Conservation (phyloP, 2,113 vertebrate genomes). For the Ursus arctos region DNA sequence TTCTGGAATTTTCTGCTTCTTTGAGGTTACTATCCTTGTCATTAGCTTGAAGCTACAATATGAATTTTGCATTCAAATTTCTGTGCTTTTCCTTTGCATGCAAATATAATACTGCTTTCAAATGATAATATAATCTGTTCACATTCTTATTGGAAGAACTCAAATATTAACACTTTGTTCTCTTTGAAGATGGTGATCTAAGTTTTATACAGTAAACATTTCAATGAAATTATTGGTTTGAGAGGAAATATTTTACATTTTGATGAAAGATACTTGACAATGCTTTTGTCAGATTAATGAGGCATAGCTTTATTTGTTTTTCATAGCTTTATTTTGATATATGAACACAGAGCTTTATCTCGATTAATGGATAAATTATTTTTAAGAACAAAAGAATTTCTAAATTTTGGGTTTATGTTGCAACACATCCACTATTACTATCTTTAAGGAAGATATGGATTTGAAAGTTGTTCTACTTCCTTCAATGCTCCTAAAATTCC, state of each 20-base stretch:
- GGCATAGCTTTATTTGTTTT: background rate
- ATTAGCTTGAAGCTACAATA: conserved; percentile 73
- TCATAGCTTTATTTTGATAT: conserved; percentile 19
- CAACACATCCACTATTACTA: background rate
- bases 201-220: conserved; percentile 44
- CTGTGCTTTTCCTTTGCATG: conserved; percentile 50
- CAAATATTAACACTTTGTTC: conserved; percentile 46
- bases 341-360: background rate
- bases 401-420: background rate
- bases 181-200: conserved; percentile 45
- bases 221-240: conserved; percentile 52
- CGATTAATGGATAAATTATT: background rate
- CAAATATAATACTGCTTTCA: conserved; percentile 67
- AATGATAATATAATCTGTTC: conserved; percentile 62
- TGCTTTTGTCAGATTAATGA: conserved; percentile 48
- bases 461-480: background rate
- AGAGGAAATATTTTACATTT: conserved; percentile 21
- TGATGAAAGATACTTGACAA: conserved; percentile 25
- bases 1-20: conserved; percentile 58
- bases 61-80: conserved; percentile 72
- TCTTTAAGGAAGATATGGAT: background rate
- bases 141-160: conserved; percentile 53
- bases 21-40: conserved; percentile 63
- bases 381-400: background rate
- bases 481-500: background rate